Percentiles rank a stretch among this genome's conserved stretches.
phyloP scores from a whole-genome alignment of 2,888 invertebrate species.

The Pomacea canaliculata region DNA sequence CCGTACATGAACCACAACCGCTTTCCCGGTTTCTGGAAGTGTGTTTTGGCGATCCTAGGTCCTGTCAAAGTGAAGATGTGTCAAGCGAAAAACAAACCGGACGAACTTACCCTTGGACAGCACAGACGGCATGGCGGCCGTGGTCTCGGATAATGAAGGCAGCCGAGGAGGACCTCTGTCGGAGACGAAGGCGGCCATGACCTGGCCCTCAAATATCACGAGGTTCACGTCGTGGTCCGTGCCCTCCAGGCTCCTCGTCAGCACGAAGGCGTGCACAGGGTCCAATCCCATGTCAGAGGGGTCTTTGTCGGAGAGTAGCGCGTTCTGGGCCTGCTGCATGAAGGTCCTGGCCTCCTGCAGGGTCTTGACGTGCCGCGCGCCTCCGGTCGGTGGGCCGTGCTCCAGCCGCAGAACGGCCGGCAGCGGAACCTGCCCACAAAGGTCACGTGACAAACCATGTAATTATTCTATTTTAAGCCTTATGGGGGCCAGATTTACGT shows the following conservation, averaged over 20 bases:
- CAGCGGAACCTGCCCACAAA: not conserved
- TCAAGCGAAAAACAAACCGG: no score
- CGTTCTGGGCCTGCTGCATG: not conserved
- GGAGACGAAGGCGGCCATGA: not conserved
- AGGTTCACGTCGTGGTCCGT: not conserved
- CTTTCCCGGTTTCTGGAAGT: no score
- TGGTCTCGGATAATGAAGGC: not conserved
- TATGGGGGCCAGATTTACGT: no score
- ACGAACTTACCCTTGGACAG: not conserved
- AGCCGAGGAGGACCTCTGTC: not conserved
- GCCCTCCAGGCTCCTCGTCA: not conserved
- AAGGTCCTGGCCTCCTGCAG: not conserved
- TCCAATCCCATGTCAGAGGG: not conserved
- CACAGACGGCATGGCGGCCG: not conserved
- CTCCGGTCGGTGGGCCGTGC: not conserved
- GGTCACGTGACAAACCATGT: no score
- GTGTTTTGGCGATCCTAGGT: no score
- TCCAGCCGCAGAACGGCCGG: not conserved
- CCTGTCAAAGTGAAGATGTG: no score
- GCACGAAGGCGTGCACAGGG: not conserved
- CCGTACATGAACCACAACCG: no score
- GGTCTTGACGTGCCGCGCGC: not conserved
- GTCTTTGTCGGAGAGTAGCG: not conserved
- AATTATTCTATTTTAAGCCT: no score
- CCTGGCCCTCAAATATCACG: not conserved